phyloP scores from a whole-genome alignment of 1,140 invertebrate genomes.

The Chrysomallon squamiferum region DNA sequence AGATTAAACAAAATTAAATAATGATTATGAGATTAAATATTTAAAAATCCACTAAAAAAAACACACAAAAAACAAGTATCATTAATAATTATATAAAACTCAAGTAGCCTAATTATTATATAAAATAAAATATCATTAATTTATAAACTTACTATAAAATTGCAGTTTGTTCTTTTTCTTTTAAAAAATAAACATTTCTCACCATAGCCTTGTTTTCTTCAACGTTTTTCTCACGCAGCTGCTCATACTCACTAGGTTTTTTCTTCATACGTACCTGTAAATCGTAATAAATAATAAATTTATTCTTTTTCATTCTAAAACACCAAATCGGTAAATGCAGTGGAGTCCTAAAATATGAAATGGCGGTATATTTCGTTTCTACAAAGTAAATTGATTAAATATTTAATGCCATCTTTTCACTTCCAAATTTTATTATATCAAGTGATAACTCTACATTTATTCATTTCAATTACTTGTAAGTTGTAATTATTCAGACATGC shows the following conservation, averaged over 20 bases:
- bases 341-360: too few relatives aligned
- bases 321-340: too few relatives aligned
- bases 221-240: slow-evolving; percentile 26
- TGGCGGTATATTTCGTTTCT: too few relatives aligned
- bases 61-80: slow-evolving; percentile 1
- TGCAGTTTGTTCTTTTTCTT: background rate
- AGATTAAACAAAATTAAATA: background rate
- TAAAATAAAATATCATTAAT: background rate
- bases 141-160: background rate
- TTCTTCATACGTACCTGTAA: background rate
- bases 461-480: too few relatives aligned
- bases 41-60: background rate
- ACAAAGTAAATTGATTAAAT: too few relatives aligned
- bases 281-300: too few relatives aligned
- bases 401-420: too few relatives aligned
- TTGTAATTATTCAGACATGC: too few relatives aligned
- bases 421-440: too few relatives aligned
- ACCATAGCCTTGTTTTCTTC: slow-evolving; percentile 41
- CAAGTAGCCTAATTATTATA: background rate
- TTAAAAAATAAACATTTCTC: too few relatives aligned
- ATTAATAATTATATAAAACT: background rate
- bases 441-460: too few relatives aligned
- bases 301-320: too few relatives aligned
- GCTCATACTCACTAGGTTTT: slow-evolving; percentile 26
- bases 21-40: background rate